These are phyloP conservation scores for Napeogenes inachia DNA, from an alignment of 2,888 invertebrate species.

Conservation along the genomic window DNA sequence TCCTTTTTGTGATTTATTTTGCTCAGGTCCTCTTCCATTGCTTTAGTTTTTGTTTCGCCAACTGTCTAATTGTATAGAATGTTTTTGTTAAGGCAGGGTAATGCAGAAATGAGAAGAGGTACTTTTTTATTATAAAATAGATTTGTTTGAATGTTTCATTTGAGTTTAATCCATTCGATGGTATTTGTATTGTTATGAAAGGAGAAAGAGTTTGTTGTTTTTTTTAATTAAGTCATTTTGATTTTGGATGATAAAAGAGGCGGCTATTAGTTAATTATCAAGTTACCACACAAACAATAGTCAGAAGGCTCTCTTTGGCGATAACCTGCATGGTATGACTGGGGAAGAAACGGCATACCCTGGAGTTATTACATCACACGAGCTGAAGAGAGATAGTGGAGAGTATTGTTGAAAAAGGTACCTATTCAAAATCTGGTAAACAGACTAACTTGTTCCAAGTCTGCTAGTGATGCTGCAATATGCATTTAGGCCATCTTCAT, in stretches of 20 bases:
- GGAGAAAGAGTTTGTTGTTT: conserved; percentile 71
- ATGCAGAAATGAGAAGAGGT: conserved; percentile 75
- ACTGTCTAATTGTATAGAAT: conserved; percentile 72
- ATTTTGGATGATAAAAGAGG: conserved; percentile 66
- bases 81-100: conserved; percentile 76
- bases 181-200: conserved; percentile 74
- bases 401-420: conserved; percentile 75
- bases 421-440: conserved; percentile 73
- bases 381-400: conserved; percentile 73
- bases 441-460: conserved; percentile 70
- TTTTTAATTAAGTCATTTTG: conserved; percentile 71
- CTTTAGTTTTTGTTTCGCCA: conserved; percentile 67
- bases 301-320: conserved; percentile 74
- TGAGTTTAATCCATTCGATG: conserved; percentile 75
- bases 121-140: conserved; percentile 67
- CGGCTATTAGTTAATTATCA: conserved; percentile 70
- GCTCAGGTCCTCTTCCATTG: conserved; percentile 75
- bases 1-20: conserved; percentile 68
- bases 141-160: conserved; percentile 75
- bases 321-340: conserved; percentile 39
- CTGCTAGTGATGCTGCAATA: conserved; percentile 70
- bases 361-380: conserved; percentile 36
- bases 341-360: not conserved
- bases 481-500: conserved; percentile 74
- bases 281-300: conserved; percentile 74